These are phyloP conservation scores for Microcaecilia unicolor DNA, from an alignment of 2,797 vertebrate genomes.

Conservation along the genomic window DNA sequence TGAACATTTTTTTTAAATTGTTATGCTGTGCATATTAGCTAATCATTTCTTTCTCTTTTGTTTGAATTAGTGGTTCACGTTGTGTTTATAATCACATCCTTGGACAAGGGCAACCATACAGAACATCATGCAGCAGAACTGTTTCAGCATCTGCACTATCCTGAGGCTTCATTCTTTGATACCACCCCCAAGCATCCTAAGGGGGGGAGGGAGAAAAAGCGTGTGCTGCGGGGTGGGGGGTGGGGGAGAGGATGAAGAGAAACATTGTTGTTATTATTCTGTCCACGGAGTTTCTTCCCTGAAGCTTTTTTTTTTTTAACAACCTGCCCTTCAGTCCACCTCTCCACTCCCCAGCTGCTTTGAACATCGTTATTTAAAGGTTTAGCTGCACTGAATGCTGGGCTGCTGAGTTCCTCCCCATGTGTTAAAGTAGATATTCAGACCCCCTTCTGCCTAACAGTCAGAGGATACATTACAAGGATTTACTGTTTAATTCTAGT, in stretches of 20 bases:
- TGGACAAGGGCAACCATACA: constrained; percentile 27
- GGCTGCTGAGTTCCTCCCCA: background rate
- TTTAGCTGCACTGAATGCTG: fast-evolving
- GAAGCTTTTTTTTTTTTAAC: constrained; percentile 2
- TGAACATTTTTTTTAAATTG: no score
- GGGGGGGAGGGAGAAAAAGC: background rate
- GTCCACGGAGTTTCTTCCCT: background rate
- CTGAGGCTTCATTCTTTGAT: no score
- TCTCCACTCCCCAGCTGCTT: background rate
- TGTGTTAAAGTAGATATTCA: background rate
- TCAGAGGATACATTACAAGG: constrained; percentile 3
- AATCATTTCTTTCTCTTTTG: no score
- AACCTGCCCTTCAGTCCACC: constrained; percentile 3
- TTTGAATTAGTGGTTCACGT: no score
- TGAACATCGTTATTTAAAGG: background rate
- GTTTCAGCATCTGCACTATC: no score
- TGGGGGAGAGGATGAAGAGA: background rate
- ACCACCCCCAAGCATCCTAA: background rate
- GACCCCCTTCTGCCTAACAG: background rate
- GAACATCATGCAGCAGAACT: no score
- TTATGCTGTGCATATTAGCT: no score
- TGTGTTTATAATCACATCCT: constrained; percentile 17
- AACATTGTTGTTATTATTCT: background rate
- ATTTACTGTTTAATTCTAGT: constrained; percentile 3
- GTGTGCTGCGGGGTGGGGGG: fast-evolving